Conservation (phyloP, 2,888 invertebrate genomes). For the Pegoplata infirma region DNA sequence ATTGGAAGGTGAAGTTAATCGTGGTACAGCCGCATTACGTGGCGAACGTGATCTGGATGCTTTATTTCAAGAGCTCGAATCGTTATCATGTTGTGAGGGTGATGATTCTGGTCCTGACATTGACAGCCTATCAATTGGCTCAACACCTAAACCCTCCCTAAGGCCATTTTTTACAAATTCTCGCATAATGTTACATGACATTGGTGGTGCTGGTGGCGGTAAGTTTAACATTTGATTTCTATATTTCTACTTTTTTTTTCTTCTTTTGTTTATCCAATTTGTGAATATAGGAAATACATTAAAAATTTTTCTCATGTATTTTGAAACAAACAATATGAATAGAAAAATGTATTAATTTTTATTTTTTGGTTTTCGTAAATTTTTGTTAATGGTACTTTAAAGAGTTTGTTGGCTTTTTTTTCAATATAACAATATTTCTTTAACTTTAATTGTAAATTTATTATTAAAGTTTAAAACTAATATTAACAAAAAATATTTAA, state of each 20-base stretch:
- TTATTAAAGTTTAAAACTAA: not conserved
- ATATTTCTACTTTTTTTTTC: not conserved
- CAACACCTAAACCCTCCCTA: slow-evolving; percentile 97
- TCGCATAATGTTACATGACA: slow-evolving; percentile 84
- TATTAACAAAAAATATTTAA: slow-evolving; percentile 19
- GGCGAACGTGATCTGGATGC: slow-evolving; percentile 95
- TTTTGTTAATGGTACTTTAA: slow-evolving; percentile 7
- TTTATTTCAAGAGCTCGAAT: slow-evolving; percentile 96
- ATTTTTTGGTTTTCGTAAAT: not conserved
- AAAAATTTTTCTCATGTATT: slow-evolving; percentile 18
- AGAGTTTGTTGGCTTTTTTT: slow-evolving; percentile 19
- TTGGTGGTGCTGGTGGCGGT: slow-evolving; percentile 68
- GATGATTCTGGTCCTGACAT: slow-evolving; percentile 96
- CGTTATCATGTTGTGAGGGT: slow-evolving; percentile 89
- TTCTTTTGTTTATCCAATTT: not conserved
- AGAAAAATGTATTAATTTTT: not conserved
- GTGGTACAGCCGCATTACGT: slow-evolving; percentile 81
- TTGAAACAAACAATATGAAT: not conserved
- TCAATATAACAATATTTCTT: not conserved
- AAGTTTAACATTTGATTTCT: slow-evolving; percentile 53
- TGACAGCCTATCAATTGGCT: slow-evolving; percentile 97
- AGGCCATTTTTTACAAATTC: slow-evolving; percentile 97
- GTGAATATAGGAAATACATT: slow-evolving; percentile 27
- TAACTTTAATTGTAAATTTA: not conserved
- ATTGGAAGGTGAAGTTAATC: slow-evolving; percentile 83